A percentile compares a stretch with the other conserved stretches of the same genome.
phyloP scores from a whole-genome alignment of 2,888 invertebrate genomes.

The Euplagia quadripunctaria region DNA sequence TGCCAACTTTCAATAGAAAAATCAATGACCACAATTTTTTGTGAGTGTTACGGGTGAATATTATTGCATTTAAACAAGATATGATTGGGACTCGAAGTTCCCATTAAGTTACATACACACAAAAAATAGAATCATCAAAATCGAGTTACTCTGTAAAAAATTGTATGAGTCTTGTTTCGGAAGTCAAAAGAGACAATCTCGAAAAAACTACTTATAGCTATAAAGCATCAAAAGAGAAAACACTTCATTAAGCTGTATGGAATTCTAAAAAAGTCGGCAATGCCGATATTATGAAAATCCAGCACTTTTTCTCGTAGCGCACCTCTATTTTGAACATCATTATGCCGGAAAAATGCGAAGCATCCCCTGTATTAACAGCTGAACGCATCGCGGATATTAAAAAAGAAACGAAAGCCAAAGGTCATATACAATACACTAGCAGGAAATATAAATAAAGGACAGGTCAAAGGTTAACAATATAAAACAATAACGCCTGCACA shows the following conservation, averaged over 20 bases:
- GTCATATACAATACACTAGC: slow-evolving; percentile 8
- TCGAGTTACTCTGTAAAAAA: neutral
- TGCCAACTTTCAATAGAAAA: neutral
- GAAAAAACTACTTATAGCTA: neutral
- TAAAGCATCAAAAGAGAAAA: neutral
- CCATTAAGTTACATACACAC: neutral
- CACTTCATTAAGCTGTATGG: slow-evolving; percentile 3
- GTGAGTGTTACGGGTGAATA: neutral
- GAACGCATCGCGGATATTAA: slow-evolving; percentile 22
- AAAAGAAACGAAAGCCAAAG: slow-evolving; percentile 13
- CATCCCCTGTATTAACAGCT: slow-evolving; percentile 4
- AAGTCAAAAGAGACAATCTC: neutral
- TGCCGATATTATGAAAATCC: slow-evolving; percentile 17
- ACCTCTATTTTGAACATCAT: slow-evolving; percentile 25
- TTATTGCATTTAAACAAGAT: neutral
- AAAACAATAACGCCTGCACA: slow-evolving; percentile 18
- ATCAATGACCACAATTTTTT: neutral
- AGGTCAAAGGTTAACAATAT: slow-evolving; percentile 20
- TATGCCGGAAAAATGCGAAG: slow-evolving; percentile 20
- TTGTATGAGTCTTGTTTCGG: neutral
- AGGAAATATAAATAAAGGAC: slow-evolving; percentile 21
- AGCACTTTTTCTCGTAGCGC: slow-evolving; percentile 14
- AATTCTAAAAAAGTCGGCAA: slow-evolving; percentile 3
- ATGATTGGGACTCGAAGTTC: neutral
- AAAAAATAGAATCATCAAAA: neutral